phyloP scores from a whole-genome alignment of 2,113 vertebrate genomes.

The Lampris incognitus region DNA sequence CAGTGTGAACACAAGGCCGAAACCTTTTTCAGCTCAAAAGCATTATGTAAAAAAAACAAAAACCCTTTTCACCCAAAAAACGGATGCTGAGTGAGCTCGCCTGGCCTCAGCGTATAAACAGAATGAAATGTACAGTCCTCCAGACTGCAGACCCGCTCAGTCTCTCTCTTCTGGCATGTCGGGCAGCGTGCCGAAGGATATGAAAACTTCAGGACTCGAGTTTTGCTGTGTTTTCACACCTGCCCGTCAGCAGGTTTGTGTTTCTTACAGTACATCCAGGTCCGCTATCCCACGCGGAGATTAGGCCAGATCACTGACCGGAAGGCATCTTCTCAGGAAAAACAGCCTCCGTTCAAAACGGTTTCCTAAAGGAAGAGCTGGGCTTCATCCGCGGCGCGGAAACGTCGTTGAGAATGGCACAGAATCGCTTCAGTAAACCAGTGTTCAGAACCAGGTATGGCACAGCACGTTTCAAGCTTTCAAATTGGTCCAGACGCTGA shows the following conservation, averaged over 20 bases:
- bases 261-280: background rate
- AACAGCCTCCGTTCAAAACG: background rate
- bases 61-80: background rate
- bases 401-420: background rate
- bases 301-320: background rate
- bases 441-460: slow-evolving; percentile 1
- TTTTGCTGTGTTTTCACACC: background rate
- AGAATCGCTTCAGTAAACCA: background rate
- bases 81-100: background rate
- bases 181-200: background rate
- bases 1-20: slow-evolving; percentile 23
- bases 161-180: background rate
- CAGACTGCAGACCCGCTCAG: background rate
- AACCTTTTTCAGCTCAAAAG: background rate
- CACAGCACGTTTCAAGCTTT: slow-evolving; percentile 15
- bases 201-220: background rate
- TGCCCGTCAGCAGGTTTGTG: background rate
- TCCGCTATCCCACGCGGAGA: background rate
- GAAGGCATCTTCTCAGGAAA: background rate
- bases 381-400: background rate
- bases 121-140: background rate
- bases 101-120: background rate
- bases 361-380: background rate
- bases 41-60: too few relatives aligned
- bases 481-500: background rate